A percentile compares a stretch with the other conserved stretches of the same genome.
phyloP scores from a whole-genome alignment of 2,888 invertebrate species.

The Glaucopsyche alexis region DNA sequence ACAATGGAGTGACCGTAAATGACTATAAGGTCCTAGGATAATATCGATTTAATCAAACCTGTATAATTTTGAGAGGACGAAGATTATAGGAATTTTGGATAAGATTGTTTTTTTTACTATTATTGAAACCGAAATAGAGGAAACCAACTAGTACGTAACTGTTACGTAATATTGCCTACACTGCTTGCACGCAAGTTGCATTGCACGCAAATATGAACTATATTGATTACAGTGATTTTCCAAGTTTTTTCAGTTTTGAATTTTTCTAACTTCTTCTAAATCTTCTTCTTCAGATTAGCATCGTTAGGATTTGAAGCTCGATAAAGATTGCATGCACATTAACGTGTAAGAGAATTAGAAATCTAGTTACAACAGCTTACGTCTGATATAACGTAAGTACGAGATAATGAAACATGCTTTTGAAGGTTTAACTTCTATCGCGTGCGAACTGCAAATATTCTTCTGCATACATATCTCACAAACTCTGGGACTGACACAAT shows the following conservation, averaged over 20 bases:
- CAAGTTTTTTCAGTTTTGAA: too few relatives aligned
- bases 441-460: slow-evolving; percentile 11
- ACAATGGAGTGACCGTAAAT: slow-evolving; percentile 60
- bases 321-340: too few relatives aligned
- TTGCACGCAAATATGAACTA: too few relatives aligned
- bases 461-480: not conserved
- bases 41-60: slow-evolving; percentile 78
- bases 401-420: not conserved
- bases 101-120: not conserved
- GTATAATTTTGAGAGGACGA: slow-evolving; percentile 67
- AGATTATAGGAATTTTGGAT: not conserved
- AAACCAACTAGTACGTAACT: not conserved
- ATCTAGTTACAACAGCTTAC: too few relatives aligned
- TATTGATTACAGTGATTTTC: too few relatives aligned
- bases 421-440: not conserved
- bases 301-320: too few relatives aligned
- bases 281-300: too few relatives aligned
- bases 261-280: too few relatives aligned
- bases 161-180: too few relatives aligned
- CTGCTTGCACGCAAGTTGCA: too few relatives aligned
- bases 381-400: too few relatives aligned
- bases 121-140: not conserved
- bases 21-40: slow-evolving; percentile 67
- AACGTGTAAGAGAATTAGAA: too few relatives aligned
- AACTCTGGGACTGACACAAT: slow-evolving; percentile 33